Evolutionary conservation across 2,888 invertebrate species (phyloP), one percentile per base, ranked within the genome.

Genomic region (Stenodera caucasica): DNA sequence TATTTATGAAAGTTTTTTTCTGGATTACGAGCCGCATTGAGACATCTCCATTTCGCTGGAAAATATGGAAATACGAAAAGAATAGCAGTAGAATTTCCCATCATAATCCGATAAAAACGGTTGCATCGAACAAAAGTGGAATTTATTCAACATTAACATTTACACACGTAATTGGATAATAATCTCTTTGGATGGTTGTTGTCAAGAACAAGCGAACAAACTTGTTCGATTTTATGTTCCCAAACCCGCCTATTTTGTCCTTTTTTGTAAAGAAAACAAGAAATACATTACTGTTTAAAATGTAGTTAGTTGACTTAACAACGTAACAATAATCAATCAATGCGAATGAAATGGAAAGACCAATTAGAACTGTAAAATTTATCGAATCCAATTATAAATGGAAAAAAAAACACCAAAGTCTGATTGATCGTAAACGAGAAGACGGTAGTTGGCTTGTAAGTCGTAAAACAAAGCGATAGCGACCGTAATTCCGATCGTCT

Each of bases 401-500:
- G n/a, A n/a, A n/a, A n/a, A n/a, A n/a, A n/a, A n/a, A n/a, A n/a
- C 57, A 61, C 61, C 55, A 29, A 55, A 49, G 35, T 30, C 37
- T 55, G 62, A 63, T 63, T 63, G 59, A 63, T 63, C 63, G 58
- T 59, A 63, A 63, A 56, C 51, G 59, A 59, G 53, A 58, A 54
- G 51, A 55, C 11, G 14, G 59, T 33, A 52, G 52, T 52, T 52
- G 32, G 9, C 14, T 52, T 18, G 53, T 52, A 9, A 33, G 63
- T 62, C 55, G 58, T 63, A 59, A 59, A 63, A 63, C 59, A 67
- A 67, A 67, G 21, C 18, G 45, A 18, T 21, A 63, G 63, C 64
- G 60, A 57, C 63, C 35, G 54, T 57, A 61, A 63, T 63, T 65
- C 61, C 58, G 61, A 62, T 59, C 64, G 58, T 53, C 49, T 40